Evolutionary conservation across 2,888 invertebrate genomes (phyloP), one percentile per base, ranked within the genome.

Genomic region (Suillia variegata): DNA sequence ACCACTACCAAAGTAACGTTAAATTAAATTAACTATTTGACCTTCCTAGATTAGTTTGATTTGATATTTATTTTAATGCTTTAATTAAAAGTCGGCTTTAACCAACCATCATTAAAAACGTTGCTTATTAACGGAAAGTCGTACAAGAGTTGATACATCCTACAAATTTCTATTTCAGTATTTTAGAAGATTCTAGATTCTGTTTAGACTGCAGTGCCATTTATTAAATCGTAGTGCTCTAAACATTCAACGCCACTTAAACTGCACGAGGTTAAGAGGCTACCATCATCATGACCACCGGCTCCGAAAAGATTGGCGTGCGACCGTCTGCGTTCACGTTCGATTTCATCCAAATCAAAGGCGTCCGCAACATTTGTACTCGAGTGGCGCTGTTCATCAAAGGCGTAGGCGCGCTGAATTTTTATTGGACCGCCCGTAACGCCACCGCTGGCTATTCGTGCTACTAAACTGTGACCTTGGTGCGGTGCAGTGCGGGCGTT

Each of bases 341-440:
- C 82, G 33, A 82, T 80, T 66, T 80, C 75, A 58, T 82, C 82
- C 54, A 82, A 68, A 69, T 82, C 81, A 58, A 80, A 82, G 12
- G 74, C 72, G 20, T 76, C 76, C 49, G 66, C 64, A n/a, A 66
- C 49, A n/a, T 61, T 63, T 33, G 64, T 67, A 54, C 77, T 77
- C 18, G 67, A 54, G 13, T 70, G 73, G 12, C 74, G 67, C 57
- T 78, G 76, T 10, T 78, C 79, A 52, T 80, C 80, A 56, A 79
- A 80, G 1, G 75, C 78, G 55, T 73, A 79, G 20, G 67, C 71
- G 1, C 78, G 73, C 45, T 76, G 75, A 26, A 80, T 77, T 61
- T 79, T 79, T n/a, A 72, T 57, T 17, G 65, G 65, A 12, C 31
- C 31, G 18, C 8, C 45, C 21, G n/a, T 38, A 2, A 6, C n/a